phyloP scores from a whole-genome alignment of 2,113 vertebrate species.

The Dipodomys stephensi region DNA sequence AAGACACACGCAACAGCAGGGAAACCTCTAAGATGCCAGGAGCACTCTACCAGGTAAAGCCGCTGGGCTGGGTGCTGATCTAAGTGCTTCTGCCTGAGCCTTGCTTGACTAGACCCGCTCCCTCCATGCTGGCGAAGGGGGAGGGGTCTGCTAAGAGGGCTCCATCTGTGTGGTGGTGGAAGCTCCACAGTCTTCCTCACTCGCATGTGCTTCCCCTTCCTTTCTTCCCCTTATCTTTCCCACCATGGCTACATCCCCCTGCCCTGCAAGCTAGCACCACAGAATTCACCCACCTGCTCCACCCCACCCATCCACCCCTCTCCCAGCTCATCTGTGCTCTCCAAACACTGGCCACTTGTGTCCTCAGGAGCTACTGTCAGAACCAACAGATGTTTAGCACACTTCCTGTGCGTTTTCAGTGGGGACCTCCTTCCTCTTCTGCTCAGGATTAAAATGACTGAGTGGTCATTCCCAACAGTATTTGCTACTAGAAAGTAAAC shows the following conservation, averaged over 20 bases:
- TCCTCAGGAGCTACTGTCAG: neutral
- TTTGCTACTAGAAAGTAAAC: neutral
- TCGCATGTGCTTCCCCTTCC: neutral
- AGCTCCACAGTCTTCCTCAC: neutral
- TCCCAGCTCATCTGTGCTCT: neutral
- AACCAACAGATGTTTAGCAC: neutral
- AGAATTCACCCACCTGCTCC: neutral
- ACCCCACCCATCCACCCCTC: neutral
- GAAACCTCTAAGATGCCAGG: neutral
- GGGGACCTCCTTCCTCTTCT: neutral
- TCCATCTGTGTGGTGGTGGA: neutral
- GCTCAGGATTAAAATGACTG: neutral
- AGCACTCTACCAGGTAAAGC: neutral
- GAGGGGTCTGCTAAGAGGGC: neutral
- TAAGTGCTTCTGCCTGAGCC: neutral
- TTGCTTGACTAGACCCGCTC: neutral
- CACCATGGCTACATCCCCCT: neutral
- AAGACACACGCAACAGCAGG: neutral
- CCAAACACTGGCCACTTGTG: neutral
- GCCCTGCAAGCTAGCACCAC: fast-evolving
- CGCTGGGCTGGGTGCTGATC: neutral
- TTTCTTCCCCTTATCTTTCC: conserved; percentile 17
- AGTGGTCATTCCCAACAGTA: neutral
- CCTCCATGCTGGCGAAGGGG: neutral
- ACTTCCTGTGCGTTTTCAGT: neutral